Evolutionary conservation across 1,140 invertebrate genomes (phyloP), one percentile per base, ranked within the genome.

Genomic region (Anthonomus grandis): DNA sequence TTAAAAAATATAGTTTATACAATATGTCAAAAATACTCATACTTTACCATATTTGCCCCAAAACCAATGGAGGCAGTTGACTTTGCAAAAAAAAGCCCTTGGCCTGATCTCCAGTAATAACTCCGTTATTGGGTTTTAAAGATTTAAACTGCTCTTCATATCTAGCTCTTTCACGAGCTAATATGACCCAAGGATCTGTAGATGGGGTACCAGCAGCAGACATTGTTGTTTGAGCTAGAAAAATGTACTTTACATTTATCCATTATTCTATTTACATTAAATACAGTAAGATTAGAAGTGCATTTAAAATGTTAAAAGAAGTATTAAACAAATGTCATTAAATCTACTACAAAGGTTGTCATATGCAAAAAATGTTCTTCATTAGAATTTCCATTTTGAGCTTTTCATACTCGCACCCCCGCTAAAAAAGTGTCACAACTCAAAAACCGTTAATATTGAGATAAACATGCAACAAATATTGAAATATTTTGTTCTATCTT

Each of bases 11-110:
- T n/a, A n/a, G n/a, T n/a, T n/a, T n/a, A n/a, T n/a, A n/a, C n/a
- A n/a, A n/a, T n/a, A n/a, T n/a, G n/a, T n/a, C n/a, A n/a, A n/a
- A n/a, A n/a, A n/a, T n/a, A n/a, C n/a, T n/a, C n/a, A n/a, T n/a
- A n/a, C n/a, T n/a, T 78, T 77, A 94, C 95, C 95, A 98, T 76
- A 98, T 97, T 71, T 95, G 87, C 31, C 93, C 95, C 4, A 99
- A 78, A 47, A 95, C 78, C 19, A 83, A 76, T 0, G 91, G 90
- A 39, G 93, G 91, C 41, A 99, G 76, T 70, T 93, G 90, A 1
- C 93, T 97, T 74, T 85, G 90, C 25, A 99, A 76, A 64, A 99
- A 89, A 73, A 97, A 96, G 45, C 86, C 86, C 78, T 94, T 95
- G 0, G 93, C 95, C 75, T 98, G 94, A 59, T 93, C 91, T 1